Conservation (phyloP, 2,888 invertebrate species). For the Phlogophora meticulosa region DNA sequence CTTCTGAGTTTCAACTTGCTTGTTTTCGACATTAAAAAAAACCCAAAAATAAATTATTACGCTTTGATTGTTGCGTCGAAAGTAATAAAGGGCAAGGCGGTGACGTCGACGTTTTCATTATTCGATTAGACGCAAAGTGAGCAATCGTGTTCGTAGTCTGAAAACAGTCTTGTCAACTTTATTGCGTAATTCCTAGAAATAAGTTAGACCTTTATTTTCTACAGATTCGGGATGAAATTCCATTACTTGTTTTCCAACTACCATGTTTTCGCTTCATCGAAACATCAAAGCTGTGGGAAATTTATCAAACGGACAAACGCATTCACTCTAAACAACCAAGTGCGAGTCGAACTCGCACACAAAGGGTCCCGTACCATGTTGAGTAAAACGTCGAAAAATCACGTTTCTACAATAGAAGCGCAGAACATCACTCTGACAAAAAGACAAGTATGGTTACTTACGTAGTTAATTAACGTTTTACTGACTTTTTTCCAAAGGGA, state of each 20-base stretch:
- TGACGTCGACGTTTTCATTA: slow-evolving; percentile 55
- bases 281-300: background rate
- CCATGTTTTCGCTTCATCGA: background rate
- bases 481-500: too few relatives aligned
- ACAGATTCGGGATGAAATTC: background rate
- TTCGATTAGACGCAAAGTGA: slow-evolving; percentile 55
- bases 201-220: background rate
- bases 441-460: too few relatives aligned
- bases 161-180: slow-evolving; percentile 23
- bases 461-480: too few relatives aligned
- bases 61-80: slow-evolving; percentile 65
- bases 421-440: too few relatives aligned
- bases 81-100: slow-evolving; percentile 57
- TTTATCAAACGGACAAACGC: background rate
- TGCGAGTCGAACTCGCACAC: too few relatives aligned
- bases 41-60: slow-evolving; percentile 74
- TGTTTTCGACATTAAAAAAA: slow-evolving; percentile 77
- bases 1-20: slow-evolving; percentile 77
- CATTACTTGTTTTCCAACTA: background rate
- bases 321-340: background rate
- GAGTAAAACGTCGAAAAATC: too few relatives aligned
- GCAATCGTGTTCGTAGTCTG: slow-evolving; percentile 25
- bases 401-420: too few relatives aligned
- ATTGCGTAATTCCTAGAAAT: slow-evolving; percentile 13
- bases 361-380: too few relatives aligned